Percentiles rank a stretch among this genome's conserved stretches.
These are phyloP conservation scores for Brachionus sp. DNA, from an alignment of 1,140 invertebrate species.

Conservation along the genomic window DNA sequence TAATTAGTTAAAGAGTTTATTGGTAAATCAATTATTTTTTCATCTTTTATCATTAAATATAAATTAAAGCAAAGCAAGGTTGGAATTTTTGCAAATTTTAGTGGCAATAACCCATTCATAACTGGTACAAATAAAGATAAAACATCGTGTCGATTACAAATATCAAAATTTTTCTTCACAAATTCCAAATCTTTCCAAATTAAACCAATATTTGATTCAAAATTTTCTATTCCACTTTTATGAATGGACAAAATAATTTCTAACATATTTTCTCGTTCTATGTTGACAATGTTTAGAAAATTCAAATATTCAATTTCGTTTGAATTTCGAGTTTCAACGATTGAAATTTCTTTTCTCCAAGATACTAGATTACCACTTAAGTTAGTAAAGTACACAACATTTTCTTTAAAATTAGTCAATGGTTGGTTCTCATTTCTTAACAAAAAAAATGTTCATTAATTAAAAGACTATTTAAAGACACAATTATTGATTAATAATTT, in stretches of 20 bases:
- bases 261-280: background rate
- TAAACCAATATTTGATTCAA: background rate
- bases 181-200: constrained; percentile 9
- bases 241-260: background rate
- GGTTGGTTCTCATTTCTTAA: background rate
- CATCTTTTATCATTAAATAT: background rate
- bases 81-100: background rate
- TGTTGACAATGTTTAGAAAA: background rate
- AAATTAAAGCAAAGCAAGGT: background rate
- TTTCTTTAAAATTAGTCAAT: background rate
- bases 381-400: background rate
- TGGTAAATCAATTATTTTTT: background rate
- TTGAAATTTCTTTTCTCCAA: background rate
- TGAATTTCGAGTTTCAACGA: background rate
- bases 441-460: background rate
- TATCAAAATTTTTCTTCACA: background rate
- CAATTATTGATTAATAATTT: too few relatives aligned
- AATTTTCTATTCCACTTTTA: background rate
- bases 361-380: background rate
- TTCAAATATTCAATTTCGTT: background rate
- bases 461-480: background rate
- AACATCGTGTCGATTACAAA: background rate
- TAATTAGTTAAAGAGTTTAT: background rate
- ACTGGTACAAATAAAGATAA: background rate
- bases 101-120: background rate